Conservation (phyloP, 2,888 invertebrate species). For the Agriotes lineatus region DNA sequence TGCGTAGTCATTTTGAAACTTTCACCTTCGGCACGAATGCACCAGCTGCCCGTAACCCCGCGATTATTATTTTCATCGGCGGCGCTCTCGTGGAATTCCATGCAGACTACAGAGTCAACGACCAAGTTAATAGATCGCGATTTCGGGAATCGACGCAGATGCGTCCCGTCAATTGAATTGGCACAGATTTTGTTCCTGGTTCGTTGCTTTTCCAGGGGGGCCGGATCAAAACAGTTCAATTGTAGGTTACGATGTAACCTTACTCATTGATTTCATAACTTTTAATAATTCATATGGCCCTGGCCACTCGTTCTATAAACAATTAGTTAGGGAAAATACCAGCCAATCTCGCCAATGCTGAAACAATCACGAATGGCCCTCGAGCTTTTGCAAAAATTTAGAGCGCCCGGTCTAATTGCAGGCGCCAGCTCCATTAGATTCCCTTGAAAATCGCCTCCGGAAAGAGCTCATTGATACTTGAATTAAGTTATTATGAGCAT, state of each 20-base stretch:
- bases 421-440: background rate
- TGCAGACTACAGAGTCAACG: constrained; percentile 37
- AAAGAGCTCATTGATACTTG: too few relatives aligned
- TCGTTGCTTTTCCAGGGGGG: constrained; percentile 26
- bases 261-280: constrained; percentile 45
- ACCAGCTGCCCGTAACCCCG: constrained; percentile 25
- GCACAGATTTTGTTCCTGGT: constrained; percentile 44
- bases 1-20: constrained; percentile 45
- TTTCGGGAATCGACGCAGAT: constrained; percentile 35
- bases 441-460: too few relatives aligned
- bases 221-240: constrained; percentile 38
- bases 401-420: background rate
- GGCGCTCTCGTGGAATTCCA: constrained; percentile 16
- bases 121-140: constrained; percentile 36
- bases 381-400: background rate
- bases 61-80: constrained; percentile 13
- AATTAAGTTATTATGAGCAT: too few relatives aligned
- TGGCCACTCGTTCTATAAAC: constrained; percentile 32
- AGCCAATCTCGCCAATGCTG: constrained; percentile 36
- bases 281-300: constrained; percentile 42
- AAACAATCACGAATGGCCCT: constrained; percentile 27
- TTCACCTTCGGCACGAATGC: constrained; percentile 35
- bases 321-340: constrained; percentile 25
- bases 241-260: constrained; percentile 40
- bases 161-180: constrained; percentile 38